A percentile compares a stretch with the other conserved stretches of the same genome.
phyloP scores from a whole-genome alignment of 2,888 invertebrate species.

The Eristalis intricaria region DNA sequence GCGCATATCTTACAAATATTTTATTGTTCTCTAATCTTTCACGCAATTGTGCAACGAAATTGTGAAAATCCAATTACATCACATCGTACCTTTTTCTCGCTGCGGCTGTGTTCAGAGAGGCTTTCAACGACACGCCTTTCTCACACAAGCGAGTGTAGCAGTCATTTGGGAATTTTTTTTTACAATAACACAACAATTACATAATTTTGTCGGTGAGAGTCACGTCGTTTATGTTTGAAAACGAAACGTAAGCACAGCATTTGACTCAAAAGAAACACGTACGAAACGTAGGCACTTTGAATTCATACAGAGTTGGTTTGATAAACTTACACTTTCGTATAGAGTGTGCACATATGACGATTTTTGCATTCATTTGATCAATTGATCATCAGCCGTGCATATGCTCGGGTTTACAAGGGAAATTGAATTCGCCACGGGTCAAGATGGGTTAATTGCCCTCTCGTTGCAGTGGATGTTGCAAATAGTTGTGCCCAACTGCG shows the following conservation, averaged over 20 bases:
- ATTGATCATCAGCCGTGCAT: neutral
- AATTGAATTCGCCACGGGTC: neutral
- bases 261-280: neutral
- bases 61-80: slow-evolving; percentile 40
- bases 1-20: neutral
- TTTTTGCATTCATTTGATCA: neutral
- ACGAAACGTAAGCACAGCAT: neutral
- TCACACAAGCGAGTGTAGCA: neutral
- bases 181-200: neutral
- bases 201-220: neutral
- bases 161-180: neutral
- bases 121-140: neutral
- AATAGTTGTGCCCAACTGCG: neutral
- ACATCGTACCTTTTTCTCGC: slow-evolving; percentile 31
- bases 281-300: slow-evolving; percentile 6
- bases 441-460: neutral
- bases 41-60: neutral
- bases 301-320: neutral
- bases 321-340: neutral
- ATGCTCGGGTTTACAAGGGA: neutral
- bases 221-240: neutral
- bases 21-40: neutral
- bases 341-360: neutral
- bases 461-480: neutral
- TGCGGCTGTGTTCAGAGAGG: slow-evolving; percentile 5